A percentile compares a stretch with the other conserved stretches of the same genome.
Conservation (phyloP, 2,888 invertebrate genomes). For the Caenorhabditis macrosperma region DNA sequence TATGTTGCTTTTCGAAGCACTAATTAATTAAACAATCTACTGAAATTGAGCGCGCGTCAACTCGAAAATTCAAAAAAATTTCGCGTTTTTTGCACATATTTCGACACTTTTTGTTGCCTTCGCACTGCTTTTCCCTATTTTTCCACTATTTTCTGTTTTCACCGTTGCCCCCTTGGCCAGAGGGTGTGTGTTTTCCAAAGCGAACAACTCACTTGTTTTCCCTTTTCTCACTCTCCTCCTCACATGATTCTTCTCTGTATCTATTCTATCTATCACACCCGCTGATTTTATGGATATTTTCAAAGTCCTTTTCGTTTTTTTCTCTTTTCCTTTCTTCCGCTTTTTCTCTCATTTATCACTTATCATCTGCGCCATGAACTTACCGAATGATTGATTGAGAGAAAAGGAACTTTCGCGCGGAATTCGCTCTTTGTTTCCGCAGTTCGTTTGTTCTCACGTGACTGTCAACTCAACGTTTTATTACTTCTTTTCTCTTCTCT, state of each 20-base stretch:
- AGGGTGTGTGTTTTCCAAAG: slow-evolving; percentile 7
- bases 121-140: background rate
- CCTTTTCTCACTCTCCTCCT: background rate
- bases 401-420: background rate
- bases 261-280: background rate
- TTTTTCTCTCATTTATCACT: slow-evolving; percentile 3
- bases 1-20: background rate
- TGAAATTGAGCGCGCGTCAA: too few relatives aligned
- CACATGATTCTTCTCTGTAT: slow-evolving; percentile 9
- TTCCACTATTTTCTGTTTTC: slow-evolving; percentile 3
- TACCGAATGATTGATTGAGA: background rate
- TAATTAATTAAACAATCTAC: too few relatives aligned
- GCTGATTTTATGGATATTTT: slow-evolving; percentile 7
- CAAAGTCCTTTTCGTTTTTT: too few relatives aligned
- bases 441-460: slow-evolving; percentile 10
- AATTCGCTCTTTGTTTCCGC: background rate
- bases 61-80: background rate
- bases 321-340: background rate
- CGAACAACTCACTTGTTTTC: slow-evolving; percentile 18
- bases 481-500: background rate
- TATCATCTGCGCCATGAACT: background rate
- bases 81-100: background rate
- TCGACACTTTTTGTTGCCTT: background rate
- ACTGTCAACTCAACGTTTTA: slow-evolving; percentile 2
- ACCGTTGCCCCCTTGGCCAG: background rate